Evolutionary conservation across 2,797 vertebrate species (phyloP), one percentile per base, ranked within the genome.

Genomic region (Yasuhikotakia modesta): DNA sequence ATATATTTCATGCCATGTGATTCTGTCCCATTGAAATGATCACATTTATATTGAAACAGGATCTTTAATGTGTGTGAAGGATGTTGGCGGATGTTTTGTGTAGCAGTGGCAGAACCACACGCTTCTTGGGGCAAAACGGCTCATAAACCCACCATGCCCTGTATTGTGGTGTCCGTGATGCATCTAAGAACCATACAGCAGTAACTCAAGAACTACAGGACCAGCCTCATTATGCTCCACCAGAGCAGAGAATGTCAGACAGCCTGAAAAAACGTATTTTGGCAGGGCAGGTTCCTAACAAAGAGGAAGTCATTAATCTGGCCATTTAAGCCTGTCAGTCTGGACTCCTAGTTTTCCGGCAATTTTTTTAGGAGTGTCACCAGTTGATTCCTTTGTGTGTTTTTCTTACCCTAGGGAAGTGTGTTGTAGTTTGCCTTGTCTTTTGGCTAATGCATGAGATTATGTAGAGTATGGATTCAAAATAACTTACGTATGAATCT

Each of bases 241-340:
- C 58, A 79, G 77, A 57, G 75, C 24, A 30, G 68, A 71, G 70
- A 70, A 67, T 64, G 35, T 68, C 17, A 55, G 63, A 73, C 75
- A n/a, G 65, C 70, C 65, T 43, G 70, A 70, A 35, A 39, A 60
- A 79, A 81, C 50, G 19, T 69, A 69, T 21, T 73, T 74, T 70
- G 79, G 70, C 76, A 72, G 72, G 80, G 78, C 19, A 70, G 70
- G 35, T 71, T 83, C 68, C 67, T 74, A 80, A 79, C 79, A 66
- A 76, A 82, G 53, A 76, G 80, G 80, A 76, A 81, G 85, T 83
- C 78, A 79, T 84, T 84, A 86, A 82, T 80, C 78, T 74, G 74
- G 74, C 69, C 70, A 50, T 73, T 84, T 79, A 81, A 86, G 83
- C 79, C 76, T 81, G 71, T 81, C 82, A n/a, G n/a, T 79, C 78